Evolutionary conservation across 1,140 invertebrate genomes (phyloP).

Genomic region (Drosophila neocordata): DNA sequence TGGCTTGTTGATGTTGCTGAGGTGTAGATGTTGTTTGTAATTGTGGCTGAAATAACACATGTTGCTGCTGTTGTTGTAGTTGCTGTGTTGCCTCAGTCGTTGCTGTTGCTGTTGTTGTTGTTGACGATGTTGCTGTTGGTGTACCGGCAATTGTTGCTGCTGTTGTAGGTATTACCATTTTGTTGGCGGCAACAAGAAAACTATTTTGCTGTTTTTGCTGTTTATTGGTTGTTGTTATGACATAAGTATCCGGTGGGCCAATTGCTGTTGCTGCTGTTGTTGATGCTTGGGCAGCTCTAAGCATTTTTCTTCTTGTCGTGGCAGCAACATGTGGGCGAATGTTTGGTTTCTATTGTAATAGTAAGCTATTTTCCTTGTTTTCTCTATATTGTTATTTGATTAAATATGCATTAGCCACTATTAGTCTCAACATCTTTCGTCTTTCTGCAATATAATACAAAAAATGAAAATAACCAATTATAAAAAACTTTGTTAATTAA

Average conservation of each 20-base stretch:
- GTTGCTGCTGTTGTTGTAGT: constrained; percentile 62
- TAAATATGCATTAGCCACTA: constrained; percentile 47
- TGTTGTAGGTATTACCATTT: constrained; percentile 80
- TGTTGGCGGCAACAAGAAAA: constrained; percentile 71
- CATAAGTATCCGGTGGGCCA: constrained; percentile 71
- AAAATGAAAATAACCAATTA: constrained; percentile 6
- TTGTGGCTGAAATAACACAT: constrained; percentile 72
- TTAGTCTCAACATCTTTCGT: constrained; percentile 53
- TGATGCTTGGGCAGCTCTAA: constrained; percentile 64
- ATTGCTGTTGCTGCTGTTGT: constrained; percentile 48
- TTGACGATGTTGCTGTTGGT: constrained; percentile 70
- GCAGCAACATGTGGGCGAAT: constrained; percentile 74
- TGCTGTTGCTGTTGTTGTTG: constrained; percentile 38
- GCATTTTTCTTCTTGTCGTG: constrained; percentile 63
- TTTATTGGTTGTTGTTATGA: constrained; percentile 73
- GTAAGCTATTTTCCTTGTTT: constrained; percentile 5
- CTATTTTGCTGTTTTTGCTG: constrained; percentile 52
- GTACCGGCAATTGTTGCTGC: constrained; percentile 63
- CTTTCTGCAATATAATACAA: constrained; percentile 35
- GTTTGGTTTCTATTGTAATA: constrained; percentile 23
- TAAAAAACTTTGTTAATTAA: constrained; percentile 56
- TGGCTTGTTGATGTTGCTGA: constrained; percentile 54
- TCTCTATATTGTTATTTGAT: constrained; percentile 13
- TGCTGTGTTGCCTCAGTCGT: constrained; percentile 40
- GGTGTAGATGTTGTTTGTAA: constrained; percentile 67